Conservation (phyloP, 2,113 vertebrate species). For the Oxygymnocypris stewartii region DNA sequence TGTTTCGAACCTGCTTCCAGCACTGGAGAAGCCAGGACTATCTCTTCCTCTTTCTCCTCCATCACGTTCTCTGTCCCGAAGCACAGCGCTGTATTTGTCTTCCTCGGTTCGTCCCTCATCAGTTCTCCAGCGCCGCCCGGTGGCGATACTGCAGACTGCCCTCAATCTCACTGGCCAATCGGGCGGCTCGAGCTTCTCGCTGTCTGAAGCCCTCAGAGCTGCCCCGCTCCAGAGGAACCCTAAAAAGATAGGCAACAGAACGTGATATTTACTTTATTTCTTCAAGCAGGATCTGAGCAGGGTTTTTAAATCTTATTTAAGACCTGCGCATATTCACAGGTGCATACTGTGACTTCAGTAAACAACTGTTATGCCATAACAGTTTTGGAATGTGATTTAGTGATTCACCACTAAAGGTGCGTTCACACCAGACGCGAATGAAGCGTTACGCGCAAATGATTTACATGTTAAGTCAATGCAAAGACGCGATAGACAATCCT, state of each 20-base stretch:
- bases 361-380: background rate
- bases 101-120: conserved; percentile 87
- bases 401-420: no score
- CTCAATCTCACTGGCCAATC: conserved; percentile 88
- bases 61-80: conserved; percentile 70
- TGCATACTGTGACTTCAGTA: no score
- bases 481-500: no score
- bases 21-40: conserved; percentile 73
- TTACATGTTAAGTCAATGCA: no score
- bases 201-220: conserved; percentile 83
- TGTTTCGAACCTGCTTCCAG: conserved; percentile 66
- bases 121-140: conserved; percentile 83
- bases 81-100: conserved; percentile 85
- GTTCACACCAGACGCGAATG: no score
- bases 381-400: background rate
- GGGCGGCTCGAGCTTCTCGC: conserved; percentile 83
- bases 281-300: background rate
- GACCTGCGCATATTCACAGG: background rate
- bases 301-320: background rate
- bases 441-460: no score
- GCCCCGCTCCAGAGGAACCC: conserved; percentile 85
- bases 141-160: conserved; percentile 86
- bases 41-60: conserved; percentile 65
- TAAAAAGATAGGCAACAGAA: conserved; percentile 49
- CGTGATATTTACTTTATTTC: background rate